These are phyloP conservation scores for Cephus sareptanus DNA, from an alignment of 2,888 invertebrate species.

Conservation along the genomic window DNA sequence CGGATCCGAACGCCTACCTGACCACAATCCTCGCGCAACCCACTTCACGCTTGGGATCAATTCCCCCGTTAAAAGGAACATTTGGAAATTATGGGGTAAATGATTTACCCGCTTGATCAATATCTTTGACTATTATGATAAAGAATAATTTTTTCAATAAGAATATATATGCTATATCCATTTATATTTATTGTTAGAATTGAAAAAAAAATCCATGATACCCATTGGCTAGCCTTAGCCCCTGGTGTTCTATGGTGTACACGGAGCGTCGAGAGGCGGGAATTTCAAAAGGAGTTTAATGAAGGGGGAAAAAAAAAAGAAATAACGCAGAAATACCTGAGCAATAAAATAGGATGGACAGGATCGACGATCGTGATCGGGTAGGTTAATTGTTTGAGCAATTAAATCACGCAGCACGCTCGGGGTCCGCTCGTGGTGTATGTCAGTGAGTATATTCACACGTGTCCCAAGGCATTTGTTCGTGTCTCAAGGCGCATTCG, in stretches of 20 bases:
- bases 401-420: background rate
- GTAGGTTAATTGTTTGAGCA: background rate
- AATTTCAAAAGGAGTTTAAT: background rate
- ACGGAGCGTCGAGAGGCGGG: background rate
- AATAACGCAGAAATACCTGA: background rate
- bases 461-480: background rate
- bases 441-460: background rate
- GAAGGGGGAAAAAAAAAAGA: background rate
- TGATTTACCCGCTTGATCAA: background rate
- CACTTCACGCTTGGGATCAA: background rate
- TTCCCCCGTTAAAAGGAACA: background rate
- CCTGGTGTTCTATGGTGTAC: background rate
- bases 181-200: too few species aligned
- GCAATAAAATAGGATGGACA: background rate
- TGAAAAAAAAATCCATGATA: background rate
- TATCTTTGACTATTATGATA: background rate
- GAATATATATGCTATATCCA: too few species aligned
- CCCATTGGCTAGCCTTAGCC: background rate
- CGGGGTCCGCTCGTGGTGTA: background rate
- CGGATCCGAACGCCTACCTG: constrained; percentile 4
- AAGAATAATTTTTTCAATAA: background rate
- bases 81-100: background rate
- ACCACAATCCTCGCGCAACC: constrained; percentile 5
- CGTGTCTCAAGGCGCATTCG: constrained; percentile 16
- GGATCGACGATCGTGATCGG: background rate